Percentiles rank a stretch among this genome's conserved stretches.
Conservation (phyloP, 23 tunicate genomes). For the Ciona savignyi region DNA sequence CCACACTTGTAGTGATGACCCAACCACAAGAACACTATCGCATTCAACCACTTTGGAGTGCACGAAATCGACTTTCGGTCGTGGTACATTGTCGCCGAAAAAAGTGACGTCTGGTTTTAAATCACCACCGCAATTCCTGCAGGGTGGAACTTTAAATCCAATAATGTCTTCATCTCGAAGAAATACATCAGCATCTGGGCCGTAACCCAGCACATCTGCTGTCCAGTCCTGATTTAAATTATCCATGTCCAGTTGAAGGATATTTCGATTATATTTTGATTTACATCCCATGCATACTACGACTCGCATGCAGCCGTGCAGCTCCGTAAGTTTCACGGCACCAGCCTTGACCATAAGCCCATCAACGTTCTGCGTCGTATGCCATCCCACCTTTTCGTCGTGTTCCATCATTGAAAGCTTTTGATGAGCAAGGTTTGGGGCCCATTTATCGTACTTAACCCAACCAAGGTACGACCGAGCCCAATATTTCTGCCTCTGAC, state of each 20-base stretch:
- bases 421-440: slow-evolving; percentile 54
- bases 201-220: slow-evolving; percentile 29
- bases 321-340: slow-evolving; percentile 43
- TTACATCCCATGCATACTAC: slow-evolving; percentile 67
- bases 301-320: slow-evolving; percentile 66
- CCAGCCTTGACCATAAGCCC: slow-evolving; percentile 64
- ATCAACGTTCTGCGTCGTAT: slow-evolving; percentile 98
- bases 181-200: slow-evolving; percentile 96
- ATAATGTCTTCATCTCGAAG: slow-evolving; percentile 54
- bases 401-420: slow-evolving; percentile 44
- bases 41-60: slow-evolving; percentile 30
- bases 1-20: slow-evolving; percentile 92
- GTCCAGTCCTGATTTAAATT: slow-evolving; percentile 46
- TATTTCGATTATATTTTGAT: slow-evolving; percentile 12
- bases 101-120: slow-evolving; percentile 91
- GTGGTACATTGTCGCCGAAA: slow-evolving; percentile 88
- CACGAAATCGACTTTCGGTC: slow-evolving; percentile 21
- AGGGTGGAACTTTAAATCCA: slow-evolving; percentile 43
- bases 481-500: slow-evolving; percentile 62
- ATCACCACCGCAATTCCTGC: slow-evolving; percentile 69
- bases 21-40: slow-evolving; percentile 80
- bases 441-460: slow-evolving; percentile 18
- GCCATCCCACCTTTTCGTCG: slow-evolving; percentile 46
- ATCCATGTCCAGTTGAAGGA: slow-evolving; percentile 37
- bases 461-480: slow-evolving; percentile 92